Conservation (phyloP, 1,140 invertebrate genomes). For the Condylostylus longicornis region DNA sequence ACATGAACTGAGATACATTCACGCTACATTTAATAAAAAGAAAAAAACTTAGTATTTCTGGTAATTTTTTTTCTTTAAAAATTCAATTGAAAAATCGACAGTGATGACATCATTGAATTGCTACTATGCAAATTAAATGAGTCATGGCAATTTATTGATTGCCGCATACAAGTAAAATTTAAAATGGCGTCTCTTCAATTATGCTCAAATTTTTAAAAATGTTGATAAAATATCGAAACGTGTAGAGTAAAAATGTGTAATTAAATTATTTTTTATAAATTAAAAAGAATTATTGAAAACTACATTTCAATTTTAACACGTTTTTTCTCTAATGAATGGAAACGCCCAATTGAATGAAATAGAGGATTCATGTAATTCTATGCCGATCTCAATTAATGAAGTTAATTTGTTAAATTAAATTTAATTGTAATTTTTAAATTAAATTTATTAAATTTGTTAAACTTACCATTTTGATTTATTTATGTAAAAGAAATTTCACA, state of each 20-base stretch:
- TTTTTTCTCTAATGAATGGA: neutral
- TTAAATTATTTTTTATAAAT: constrained; percentile 1
- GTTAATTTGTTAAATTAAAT: neutral
- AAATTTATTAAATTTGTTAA: neutral
- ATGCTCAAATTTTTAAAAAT: neutral
- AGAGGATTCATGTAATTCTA: neutral
- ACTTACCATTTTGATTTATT: constrained; percentile 8
- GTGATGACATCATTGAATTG: neutral
- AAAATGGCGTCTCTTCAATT: neutral
- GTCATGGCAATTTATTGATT: neutral
- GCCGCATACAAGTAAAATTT: neutral
- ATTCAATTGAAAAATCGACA: neutral
- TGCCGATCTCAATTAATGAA: neutral
- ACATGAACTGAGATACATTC: constrained; percentile 59
- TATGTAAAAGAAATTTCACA: neutral
- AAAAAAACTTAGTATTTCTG: constrained; percentile 1
- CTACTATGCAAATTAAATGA: neutral
- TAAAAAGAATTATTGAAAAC: neutral
- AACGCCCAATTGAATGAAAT: neutral
- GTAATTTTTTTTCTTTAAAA: constrained; percentile 1
- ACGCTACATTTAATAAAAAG: constrained; percentile 23
- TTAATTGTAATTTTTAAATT: neutral
- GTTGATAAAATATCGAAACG: neutral
- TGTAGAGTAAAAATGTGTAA: too few species aligned
- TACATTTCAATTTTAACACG: neutral